Evolutionary conservation across 2,113 vertebrate species (phyloP).

Genomic region (Poeciliopsis turrubarensis): DNA sequence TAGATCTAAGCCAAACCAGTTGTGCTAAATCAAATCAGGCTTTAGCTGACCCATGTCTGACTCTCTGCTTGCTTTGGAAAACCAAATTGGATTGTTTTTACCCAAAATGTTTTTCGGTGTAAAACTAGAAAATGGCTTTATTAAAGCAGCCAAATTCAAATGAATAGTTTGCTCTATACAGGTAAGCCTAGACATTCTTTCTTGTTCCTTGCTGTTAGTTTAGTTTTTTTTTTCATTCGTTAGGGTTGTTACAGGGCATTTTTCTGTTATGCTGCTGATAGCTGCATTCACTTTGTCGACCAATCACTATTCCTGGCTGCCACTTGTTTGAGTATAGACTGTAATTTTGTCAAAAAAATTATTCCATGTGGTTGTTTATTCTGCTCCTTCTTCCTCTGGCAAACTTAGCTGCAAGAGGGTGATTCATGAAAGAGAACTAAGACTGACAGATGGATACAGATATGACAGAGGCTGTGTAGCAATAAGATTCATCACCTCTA

Average conservation of each 20-base stretch:
- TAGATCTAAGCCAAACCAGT: no score
- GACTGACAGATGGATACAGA: slow-evolving; percentile 54
- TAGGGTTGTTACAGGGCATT: background rate
- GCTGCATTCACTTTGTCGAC: background rate
- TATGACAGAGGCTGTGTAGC: slow-evolving; percentile 43
- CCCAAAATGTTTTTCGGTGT: no score
- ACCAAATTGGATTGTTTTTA: background rate
- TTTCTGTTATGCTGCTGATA: no score
- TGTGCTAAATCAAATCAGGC: no score
- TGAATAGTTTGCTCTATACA: no score
- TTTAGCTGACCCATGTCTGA: background rate
- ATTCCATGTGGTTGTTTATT: slow-evolving; percentile 1
- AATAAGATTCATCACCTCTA: slow-evolving; percentile 59
- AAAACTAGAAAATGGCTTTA: background rate
- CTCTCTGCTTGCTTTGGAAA: background rate
- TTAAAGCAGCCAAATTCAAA: background rate
- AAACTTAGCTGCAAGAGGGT: slow-evolving; percentile 6
- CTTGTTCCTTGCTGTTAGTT: no score
- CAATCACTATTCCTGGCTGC: background rate
- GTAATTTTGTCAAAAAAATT: background rate
- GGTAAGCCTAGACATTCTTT: background rate
- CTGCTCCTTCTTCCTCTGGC: slow-evolving; percentile 3
- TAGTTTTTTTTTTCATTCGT: background rate
- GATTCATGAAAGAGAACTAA: slow-evolving; percentile 45
- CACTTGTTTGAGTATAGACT: background rate